These are phyloP conservation scores for Mesocentrotus franciscanus DNA, from an alignment of 53 echinoderm and acorn worm species.

Conservation along the genomic window DNA sequence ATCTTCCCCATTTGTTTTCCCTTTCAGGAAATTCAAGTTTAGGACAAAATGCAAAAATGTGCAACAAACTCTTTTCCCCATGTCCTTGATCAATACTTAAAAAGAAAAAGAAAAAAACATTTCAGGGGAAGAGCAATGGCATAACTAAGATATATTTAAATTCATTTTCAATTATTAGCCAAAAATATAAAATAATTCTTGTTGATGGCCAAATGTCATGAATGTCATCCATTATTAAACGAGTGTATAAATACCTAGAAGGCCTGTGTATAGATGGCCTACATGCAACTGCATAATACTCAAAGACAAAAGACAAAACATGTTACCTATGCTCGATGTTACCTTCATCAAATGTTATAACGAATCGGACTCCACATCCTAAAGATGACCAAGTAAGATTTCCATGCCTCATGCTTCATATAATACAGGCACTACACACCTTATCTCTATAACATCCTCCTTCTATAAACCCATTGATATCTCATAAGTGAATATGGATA, in stretches of 20 bases:
- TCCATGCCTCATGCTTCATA: conserved; percentile 66
- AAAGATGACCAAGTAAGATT: conserved; percentile 73
- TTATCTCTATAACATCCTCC: conserved; percentile 33
- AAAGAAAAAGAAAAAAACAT: no score
- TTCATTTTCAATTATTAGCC: no score
- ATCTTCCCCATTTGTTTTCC: background rate
- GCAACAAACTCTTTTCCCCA: background rate
- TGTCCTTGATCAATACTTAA: no score
- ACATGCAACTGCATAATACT: background rate
- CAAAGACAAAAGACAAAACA: background rate
- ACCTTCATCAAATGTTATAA: conserved; percentile 28
- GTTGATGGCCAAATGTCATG: no score
- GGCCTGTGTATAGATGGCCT: no score
- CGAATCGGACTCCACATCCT: conserved; percentile 45
- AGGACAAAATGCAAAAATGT: background rate
- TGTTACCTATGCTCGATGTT: background rate
- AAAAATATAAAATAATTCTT: no score
- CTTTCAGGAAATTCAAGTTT: background rate
- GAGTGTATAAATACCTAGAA: no score
- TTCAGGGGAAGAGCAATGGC: no score
- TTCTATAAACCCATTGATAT: conserved; percentile 28
- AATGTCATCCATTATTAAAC: no score
- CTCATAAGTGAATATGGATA: background rate
- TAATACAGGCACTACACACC: conserved; percentile 35
- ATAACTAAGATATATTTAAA: no score